phyloP scores from a whole-genome alignment of 2,888 invertebrate genomes.

The Argyresthia goedartella region DNA sequence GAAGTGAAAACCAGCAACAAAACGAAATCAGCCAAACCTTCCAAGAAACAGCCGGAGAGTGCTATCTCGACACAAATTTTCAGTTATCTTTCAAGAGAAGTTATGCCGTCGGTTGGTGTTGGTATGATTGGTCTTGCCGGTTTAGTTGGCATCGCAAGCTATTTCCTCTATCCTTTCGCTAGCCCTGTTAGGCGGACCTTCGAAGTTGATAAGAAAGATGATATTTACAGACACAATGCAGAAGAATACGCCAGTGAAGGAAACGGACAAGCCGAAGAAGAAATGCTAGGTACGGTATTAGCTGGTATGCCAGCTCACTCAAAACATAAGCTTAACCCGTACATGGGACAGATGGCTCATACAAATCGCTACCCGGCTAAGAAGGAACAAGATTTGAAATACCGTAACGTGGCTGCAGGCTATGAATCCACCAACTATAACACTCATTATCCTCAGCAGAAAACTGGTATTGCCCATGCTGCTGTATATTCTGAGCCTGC shows the following conservation, averaged over 20 bases:
- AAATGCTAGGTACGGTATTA: conserved; percentile 80
- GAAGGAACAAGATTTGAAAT: conserved; percentile 58
- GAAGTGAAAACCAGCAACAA: conserved; percentile 52
- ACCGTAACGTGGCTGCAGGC: conserved; percentile 48
- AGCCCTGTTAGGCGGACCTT: conserved; percentile 76
- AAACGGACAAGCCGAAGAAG: conserved; percentile 81
- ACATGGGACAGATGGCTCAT: conserved; percentile 48
- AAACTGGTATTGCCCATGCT: conserved; percentile 60
- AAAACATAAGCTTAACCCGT: conserved; percentile 55
- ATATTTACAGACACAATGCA: conserved; percentile 75
- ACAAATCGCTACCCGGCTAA: conserved; percentile 47
- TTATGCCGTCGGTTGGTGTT: conserved; percentile 85
- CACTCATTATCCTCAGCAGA: conserved; percentile 56
- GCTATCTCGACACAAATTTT: conserved; percentile 81
- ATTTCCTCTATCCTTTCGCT: conserved; percentile 82
- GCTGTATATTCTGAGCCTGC: conserved; percentile 54
- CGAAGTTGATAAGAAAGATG: conserved; percentile 74
- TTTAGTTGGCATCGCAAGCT: conserved; percentile 81
- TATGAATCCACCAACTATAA: conserved; percentile 51
- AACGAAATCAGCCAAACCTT: conserved; percentile 45
- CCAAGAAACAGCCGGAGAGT: conserved; percentile 65
- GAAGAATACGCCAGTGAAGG: conserved; percentile 76
- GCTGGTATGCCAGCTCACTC: conserved; percentile 75
- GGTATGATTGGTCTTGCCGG: conserved; percentile 82
- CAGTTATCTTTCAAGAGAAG: conserved; percentile 82